phyloP scores from a whole-genome alignment of 2,113 vertebrate species.

The Plotosus lineatus region DNA sequence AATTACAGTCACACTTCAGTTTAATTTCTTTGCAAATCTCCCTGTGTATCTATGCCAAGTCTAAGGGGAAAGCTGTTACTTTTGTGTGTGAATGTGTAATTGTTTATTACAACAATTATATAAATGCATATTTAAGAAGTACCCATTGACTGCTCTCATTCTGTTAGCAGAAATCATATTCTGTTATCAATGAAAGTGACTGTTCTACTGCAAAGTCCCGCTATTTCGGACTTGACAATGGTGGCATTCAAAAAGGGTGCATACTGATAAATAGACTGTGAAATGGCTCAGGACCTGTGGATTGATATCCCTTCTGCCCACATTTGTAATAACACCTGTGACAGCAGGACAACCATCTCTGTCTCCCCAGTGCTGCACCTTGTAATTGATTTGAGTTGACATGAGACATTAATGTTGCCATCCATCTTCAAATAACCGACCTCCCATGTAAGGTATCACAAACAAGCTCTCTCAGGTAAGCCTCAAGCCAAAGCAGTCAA shows the following conservation, averaged over 20 bases:
- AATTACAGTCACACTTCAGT: conserved; percentile 41
- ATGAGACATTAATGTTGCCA: conserved; percentile 49
- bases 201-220: neutral
- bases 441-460: conserved; percentile 27
- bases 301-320: conserved; percentile 38
- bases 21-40: conserved; percentile 35
- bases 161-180: neutral
- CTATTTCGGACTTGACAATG: neutral
- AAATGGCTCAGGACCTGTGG: conserved; percentile 30
- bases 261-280: conserved; percentile 33
- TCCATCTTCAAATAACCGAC: conserved; percentile 43
- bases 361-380: conserved; percentile 33
- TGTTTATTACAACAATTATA: conserved; percentile 8
- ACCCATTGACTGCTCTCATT: neutral
- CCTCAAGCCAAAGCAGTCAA: conserved; percentile 42
- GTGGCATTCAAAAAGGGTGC: neutral
- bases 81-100: conserved; percentile 17
- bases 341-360: conserved; percentile 39
- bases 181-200: conserved; percentile 5
- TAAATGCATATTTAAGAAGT: conserved; percentile 8
- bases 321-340: conserved; percentile 46
- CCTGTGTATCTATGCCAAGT: neutral
- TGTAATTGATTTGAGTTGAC: conserved; percentile 54
- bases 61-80: neutral
- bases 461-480: conserved; percentile 17